Evolutionary conservation across 2,113 vertebrate species (phyloP), one percentile per base, ranked within the genome.

Genomic region (Baryphthengus martii): DNA sequence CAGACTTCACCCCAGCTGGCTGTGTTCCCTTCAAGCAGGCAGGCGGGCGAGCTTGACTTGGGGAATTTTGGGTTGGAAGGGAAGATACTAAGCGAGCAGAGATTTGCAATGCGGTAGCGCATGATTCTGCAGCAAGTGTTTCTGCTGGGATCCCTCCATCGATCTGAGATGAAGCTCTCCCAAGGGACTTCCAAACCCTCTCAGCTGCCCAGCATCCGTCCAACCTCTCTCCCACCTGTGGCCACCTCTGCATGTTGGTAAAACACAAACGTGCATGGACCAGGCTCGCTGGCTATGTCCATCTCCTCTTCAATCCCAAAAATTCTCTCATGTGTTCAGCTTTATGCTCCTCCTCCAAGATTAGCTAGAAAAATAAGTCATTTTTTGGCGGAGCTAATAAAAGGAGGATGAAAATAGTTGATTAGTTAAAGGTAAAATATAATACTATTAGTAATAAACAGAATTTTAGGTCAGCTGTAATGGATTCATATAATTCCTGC

Each of bases 61-160:
- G 67, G 56, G 33, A 23, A 20, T 7, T 12, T 24, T 8, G 47
- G 6, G 3, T 23, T 5, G 49, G 5, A 14, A 33, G 56, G 52
- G 63, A 33, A 62, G 9, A 8, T 40, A 11, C 3, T 3, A 0
- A 40, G 37, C 0, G 0, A 56, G 72, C 16, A 6, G 77, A 33
- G 63, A 47, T 17, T 5, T 0, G 0, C 3, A 16, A 1, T 0
- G 23, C 0, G 0, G 55, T 17, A 55, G 18, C 21, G 5, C 26
- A 1, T 0, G 0, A 20, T 7, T 70, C 61, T 13, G 5, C 72
- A 24, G 31, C 6, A 3, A 44, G 21, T 11, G 1, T 23, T n/a
- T 25, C 47, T 65, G 78, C 47, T 39, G 50, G n/a, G 23, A 28
- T 11, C 56, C 42, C 47, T 62, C 42, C 13, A 1, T 7, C 5